Conservation (phyloP, 2,797 vertebrate genomes). For the Oreochromis mossambicus region DNA sequence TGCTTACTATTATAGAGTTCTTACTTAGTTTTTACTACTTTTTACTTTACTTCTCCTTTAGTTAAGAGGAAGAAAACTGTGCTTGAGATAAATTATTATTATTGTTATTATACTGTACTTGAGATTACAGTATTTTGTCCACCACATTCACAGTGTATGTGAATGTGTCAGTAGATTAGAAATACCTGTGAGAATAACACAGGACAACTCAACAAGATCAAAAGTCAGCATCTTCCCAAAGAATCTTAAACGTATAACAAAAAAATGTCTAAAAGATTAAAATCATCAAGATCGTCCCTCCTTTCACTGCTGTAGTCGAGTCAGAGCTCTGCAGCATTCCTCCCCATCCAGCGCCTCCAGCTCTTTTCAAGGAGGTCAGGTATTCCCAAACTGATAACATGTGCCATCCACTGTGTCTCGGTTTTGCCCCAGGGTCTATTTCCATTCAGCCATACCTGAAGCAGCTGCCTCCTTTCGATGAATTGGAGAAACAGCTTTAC, state of each 20-base stretch:
- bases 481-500: not conserved
- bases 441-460: not conserved
- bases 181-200: not conserved
- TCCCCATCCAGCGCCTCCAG: not conserved
- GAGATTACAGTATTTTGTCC: not conserved
- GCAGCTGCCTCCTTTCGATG: not conserved
- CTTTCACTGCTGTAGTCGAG: not conserved
- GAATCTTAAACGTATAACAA: not conserved
- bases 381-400: not conserved
- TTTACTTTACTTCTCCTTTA: not conserved
- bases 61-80: rapidly evolving
- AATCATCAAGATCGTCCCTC: rapidly evolving
- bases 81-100: not conserved
- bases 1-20: rapidly evolving
- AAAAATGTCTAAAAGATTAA: not conserved
- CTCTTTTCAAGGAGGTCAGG: not conserved
- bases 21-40: not conserved
- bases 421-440: not conserved
- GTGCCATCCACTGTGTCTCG: rapidly evolving
- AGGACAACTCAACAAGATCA: not conserved
- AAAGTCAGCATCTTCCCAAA: not conserved
- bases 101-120: not conserved
- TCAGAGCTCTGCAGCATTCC: not conserved
- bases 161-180: not conserved
- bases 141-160: not conserved